phyloP scores from a whole-genome alignment of 2,888 invertebrate genomes.

The Ptychoptera contaminata region DNA sequence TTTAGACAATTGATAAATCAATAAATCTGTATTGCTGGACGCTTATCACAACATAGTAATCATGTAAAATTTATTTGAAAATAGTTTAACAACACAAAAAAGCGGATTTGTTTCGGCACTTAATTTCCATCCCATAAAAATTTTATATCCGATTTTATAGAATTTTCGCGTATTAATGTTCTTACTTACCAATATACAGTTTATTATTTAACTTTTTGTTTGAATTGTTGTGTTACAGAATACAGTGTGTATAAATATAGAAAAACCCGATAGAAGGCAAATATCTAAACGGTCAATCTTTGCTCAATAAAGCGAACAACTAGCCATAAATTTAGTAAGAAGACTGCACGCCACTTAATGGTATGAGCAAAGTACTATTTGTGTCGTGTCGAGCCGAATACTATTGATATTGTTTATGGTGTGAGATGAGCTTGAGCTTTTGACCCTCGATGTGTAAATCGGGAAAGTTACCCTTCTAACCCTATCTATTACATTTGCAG shows the following conservation, averaged over 20 bases:
- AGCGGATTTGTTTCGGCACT: no score
- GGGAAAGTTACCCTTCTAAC: slow-evolving; percentile 1
- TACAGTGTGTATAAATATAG: neutral
- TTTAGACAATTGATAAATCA: no score
- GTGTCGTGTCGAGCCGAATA: neutral
- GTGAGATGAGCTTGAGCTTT: neutral
- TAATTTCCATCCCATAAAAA: no score
- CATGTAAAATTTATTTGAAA: no score
- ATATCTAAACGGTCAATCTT: slow-evolving; percentile 15
- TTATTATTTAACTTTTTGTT: no score
- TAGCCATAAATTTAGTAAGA: slow-evolving; percentile 12
- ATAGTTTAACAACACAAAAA: no score
- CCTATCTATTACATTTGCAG: neutral
- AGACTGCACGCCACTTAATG: neutral
- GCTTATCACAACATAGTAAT: no score
- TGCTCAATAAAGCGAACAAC: slow-evolving; percentile 14
- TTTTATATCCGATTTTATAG: no score
- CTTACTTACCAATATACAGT: no score
- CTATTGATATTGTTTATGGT: neutral
- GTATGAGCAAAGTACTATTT: neutral
- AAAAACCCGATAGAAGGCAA: neutral
- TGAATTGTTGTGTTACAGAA: no score
- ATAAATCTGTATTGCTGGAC: no score
- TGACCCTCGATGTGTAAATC: slow-evolving; percentile 1
- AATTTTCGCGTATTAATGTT: no score